A percentile compares a stretch with the other conserved stretches of the same genome.
Conservation (phyloP, 2,888 invertebrate genomes). For the Nematopogon swammerdamellus region DNA sequence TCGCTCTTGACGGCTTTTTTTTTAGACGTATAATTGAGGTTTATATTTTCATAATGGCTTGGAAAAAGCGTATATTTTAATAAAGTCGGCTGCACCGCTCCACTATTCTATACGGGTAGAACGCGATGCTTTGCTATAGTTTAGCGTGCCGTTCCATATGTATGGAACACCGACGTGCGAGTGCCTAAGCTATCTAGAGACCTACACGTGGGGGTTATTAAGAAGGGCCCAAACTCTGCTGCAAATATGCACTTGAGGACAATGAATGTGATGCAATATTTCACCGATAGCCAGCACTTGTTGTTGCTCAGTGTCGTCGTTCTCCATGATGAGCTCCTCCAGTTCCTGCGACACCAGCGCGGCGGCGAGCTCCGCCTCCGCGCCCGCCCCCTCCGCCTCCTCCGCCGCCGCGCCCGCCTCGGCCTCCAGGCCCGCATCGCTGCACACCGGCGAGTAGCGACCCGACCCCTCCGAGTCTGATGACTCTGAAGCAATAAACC, state of each 20-base stretch:
- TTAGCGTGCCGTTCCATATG: too few species aligned
- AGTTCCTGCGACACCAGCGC: conserved; percentile 35
- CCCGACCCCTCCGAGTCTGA: conserved; percentile 57
- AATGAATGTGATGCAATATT: neutral
- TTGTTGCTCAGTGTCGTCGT: conserved; percentile 33
- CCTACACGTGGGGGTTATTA: too few species aligned
- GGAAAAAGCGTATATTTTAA: too few species aligned
- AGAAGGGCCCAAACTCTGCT: conserved; percentile 15
- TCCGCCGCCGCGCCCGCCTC: conserved; percentile 12
- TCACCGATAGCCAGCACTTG: conserved; percentile 13
- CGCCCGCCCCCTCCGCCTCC: conserved; percentile 15
- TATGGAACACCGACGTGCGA: too few species aligned
- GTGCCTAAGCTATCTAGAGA: too few species aligned
- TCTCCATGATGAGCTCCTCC: conserved; percentile 42
- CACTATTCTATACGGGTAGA: too few species aligned
- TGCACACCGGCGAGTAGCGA: conserved; percentile 66
- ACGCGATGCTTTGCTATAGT: too few species aligned
- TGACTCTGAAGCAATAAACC: conserved; percentile 26
- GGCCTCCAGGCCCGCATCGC: conserved; percentile 20
- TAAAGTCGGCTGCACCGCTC: too few species aligned
- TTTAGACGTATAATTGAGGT: too few species aligned
- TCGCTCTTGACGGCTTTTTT: too few species aligned
- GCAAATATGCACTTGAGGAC: neutral
- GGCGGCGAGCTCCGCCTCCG: conserved; percentile 19
- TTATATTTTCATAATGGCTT: too few species aligned